Conservation (phyloP, 1,140 invertebrate genomes). For the Stenopsyche tienmushanensis region DNA sequence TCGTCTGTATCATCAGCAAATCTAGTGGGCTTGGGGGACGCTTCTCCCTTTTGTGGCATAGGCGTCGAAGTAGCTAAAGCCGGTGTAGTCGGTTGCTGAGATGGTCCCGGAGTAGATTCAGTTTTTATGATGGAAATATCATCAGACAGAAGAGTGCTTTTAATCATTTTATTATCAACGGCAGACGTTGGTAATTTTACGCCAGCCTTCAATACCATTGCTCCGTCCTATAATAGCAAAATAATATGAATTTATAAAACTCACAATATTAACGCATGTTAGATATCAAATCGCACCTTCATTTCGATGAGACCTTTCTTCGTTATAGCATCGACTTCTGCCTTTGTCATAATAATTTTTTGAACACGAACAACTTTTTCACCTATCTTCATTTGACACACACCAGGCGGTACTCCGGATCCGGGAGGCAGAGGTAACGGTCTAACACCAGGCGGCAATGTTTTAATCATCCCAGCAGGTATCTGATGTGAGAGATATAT, state of each 20-base stretch:
- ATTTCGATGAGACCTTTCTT: slow-evolving; percentile 59
- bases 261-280: slow-evolving; percentile 11
- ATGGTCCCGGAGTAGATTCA: slow-evolving; percentile 1
- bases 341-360: slow-evolving; percentile 62
- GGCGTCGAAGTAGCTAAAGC: neutral
- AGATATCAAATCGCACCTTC: slow-evolving; percentile 47
- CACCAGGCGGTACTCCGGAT: slow-evolving; percentile 37
- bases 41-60: neutral
- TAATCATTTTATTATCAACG: slow-evolving; percentile 22
- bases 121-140: neutral
- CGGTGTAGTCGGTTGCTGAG: neutral
- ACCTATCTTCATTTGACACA: slow-evolving; percentile 59
- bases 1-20: slow-evolving; percentile 7
- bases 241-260: neutral
- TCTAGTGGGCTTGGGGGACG: slow-evolving; percentile 4
- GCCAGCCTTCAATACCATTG: slow-evolving; percentile 54
- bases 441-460: slow-evolving; percentile 51
- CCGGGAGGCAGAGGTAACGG: slow-evolving; percentile 47
- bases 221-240: slow-evolving; percentile 47
- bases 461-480: slow-evolving; percentile 40
- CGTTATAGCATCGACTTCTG: slow-evolving; percentile 61
- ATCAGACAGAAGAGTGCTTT: slow-evolving; percentile 5
- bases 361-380: slow-evolving; percentile 61
- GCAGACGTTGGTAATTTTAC: slow-evolving; percentile 47
- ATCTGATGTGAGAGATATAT: slow-evolving; percentile 7